These are phyloP conservation scores for Chaetura pelagica DNA, from an alignment of 2,113 vertebrate species.

Conservation along the genomic window DNA sequence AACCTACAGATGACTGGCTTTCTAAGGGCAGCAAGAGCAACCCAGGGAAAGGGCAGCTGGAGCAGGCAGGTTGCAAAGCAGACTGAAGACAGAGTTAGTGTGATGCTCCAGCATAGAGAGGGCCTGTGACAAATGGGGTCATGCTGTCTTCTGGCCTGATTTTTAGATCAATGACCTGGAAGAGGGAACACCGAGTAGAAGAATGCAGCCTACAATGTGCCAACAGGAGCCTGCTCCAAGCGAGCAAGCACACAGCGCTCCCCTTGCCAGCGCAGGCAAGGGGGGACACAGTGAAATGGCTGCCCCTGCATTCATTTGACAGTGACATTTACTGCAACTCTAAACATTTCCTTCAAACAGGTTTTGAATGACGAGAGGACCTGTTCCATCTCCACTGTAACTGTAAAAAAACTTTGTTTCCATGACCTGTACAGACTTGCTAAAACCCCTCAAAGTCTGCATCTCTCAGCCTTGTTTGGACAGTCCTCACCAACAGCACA, in stretches of 20 bases:
- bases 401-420: not conserved
- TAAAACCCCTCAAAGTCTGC: not conserved
- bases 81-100: not conserved
- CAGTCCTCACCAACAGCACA: not conserved
- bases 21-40: not conserved
- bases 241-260: rapidly evolving
- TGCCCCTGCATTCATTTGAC: not conserved
- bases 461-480: not conserved
- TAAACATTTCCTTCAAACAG: not conserved
- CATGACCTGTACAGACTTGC: not conserved
- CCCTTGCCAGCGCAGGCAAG: not conserved
- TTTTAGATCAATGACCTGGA: conserved; percentile 21
- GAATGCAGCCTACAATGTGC: not conserved
- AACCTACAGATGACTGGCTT: not conserved
- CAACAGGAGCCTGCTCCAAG: not conserved
- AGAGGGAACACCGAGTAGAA: not conserved
- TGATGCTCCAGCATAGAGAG: not conserved
- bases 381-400: not conserved
- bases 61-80: not conserved
- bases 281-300: not conserved
- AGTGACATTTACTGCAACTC: not conserved
- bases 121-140: not conserved
- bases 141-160: conserved; percentile 16
- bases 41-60: not conserved
- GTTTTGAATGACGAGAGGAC: not conserved